A percentile compares a stretch with the other conserved stretches of the same genome.
These are phyloP conservation scores for Felis chaus DNA, from an alignment of 2,113 vertebrate species.

Conservation along the genomic window DNA sequence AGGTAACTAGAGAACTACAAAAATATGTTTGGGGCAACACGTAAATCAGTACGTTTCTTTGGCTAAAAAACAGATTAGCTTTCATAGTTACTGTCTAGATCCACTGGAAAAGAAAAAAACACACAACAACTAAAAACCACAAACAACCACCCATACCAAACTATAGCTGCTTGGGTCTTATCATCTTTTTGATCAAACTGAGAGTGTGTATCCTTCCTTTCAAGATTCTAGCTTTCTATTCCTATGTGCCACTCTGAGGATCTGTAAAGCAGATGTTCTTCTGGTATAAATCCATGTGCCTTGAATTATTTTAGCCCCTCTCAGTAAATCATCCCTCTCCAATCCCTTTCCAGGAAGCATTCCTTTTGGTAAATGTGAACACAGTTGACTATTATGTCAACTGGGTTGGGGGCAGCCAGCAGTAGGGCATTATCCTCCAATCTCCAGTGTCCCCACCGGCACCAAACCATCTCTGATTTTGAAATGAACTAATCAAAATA, in stretches of 20 bases:
- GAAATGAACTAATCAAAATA: neutral
- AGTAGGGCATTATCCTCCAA: neutral
- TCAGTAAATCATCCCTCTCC: slow-evolving; percentile 20
- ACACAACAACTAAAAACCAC: neutral
- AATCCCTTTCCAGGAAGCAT: neutral
- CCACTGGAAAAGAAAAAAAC: neutral
- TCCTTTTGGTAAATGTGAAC: neutral
- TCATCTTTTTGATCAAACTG: neutral
- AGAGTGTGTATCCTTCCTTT: slow-evolving; percentile 5
- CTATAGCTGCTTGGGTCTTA: neutral
- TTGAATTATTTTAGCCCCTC: slow-evolving; percentile 32
- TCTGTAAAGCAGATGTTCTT: slow-evolving; percentile 68
- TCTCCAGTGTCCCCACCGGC: neutral
- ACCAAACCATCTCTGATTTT: neutral
- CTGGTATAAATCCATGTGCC: slow-evolving; percentile 25
- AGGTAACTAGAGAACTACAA: neutral
- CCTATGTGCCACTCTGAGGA: neutral
- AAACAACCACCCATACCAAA: neutral
- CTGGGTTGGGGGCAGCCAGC: neutral
- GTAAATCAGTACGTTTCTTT: neutral
- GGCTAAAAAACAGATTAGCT: neutral
- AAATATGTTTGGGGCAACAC: neutral
- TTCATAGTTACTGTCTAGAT: neutral
- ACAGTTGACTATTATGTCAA: neutral
- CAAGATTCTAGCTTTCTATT: neutral